Base-by-base conservation (phyloP, 30 jellyfish, hydroid and myxozoan species). In the Chrysaora quinquecirrha region DNA sequence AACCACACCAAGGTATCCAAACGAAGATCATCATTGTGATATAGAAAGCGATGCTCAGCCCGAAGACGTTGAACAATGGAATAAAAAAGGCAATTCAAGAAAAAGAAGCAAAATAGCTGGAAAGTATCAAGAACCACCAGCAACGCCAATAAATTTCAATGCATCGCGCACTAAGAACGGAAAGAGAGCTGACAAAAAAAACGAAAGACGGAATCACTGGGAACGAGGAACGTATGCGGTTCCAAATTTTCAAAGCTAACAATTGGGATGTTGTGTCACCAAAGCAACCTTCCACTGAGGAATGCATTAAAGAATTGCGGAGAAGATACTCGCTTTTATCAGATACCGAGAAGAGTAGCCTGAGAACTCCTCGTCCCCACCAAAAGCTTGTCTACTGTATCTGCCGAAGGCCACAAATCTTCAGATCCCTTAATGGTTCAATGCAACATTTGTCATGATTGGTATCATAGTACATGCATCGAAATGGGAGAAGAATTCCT, bases 381-480 rank as follows among this genome's bases (percentile, higher is more conserved):
- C 75, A 28, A 23, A 30, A 63, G 46, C 75, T 43, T 2, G 12
- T 63, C 14, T 63, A 19, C 23, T 43, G 14, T 63, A 7, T 63
- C 43, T 23, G 46, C 23, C 14, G 46, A 63, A 23, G 46, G 23
- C 46, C 27, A 63, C 34, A 63, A 43, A 23, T 23, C 75, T 3
- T 7, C 75, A 63, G 75, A 63, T 16, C 75, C 75, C 38, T 28
- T 63, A 2, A 63, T 63, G 75, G 75, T 63, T 2, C 38, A 63
- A 16, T 63, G 75, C 34, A 63, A 63, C 34, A 30, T 63, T 6
- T 63, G 75, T 16, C 23, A 63, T 14, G 16, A 63, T 28, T 63
- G 75, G 75, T 63, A n/a, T 33, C 75, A 63, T 23, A n/a, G 34
- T 28, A 63, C 75, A 11, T 63, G 75, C 16, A 63, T 63, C 46